phyloP scores from a whole-genome alignment of 2,797 vertebrate genomes.

The Hafferia zeledoni region DNA sequence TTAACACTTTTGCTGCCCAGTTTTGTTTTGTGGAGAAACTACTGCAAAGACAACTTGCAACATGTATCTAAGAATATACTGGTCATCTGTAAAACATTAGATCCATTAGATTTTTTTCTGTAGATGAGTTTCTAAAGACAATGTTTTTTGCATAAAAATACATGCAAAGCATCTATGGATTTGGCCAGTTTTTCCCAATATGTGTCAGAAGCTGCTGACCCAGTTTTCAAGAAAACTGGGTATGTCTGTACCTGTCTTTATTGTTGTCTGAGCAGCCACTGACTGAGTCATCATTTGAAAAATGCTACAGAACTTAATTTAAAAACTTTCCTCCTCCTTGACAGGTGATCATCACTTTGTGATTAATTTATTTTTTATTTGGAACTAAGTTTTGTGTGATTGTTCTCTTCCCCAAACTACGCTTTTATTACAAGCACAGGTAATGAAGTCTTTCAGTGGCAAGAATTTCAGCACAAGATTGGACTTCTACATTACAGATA shows the following conservation, averaged over 20 bases:
- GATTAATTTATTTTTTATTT: neutral
- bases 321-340: neutral
- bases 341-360: neutral
- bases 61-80: neutral
- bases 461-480: neutral
- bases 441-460: neutral
- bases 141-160: neutral
- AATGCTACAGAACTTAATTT: neutral
- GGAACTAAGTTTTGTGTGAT: neutral
- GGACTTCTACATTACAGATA: neutral
- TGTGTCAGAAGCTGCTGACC: neutral
- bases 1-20: neutral
- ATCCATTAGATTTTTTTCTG: neutral
- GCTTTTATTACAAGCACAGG: neutral
- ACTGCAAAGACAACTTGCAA: neutral
- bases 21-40: neutral
- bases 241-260: neutral
- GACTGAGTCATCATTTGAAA: neutral
- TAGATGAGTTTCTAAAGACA: neutral
- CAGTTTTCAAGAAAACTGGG: neutral
- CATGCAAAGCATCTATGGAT: neutral
- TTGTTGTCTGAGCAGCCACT: neutral
- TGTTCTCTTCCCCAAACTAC: neutral
- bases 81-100: neutral
- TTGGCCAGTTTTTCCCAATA: neutral